Evolutionary conservation across 2,797 vertebrate species (phyloP).

Genomic region (Cuculus canorus): DNA sequence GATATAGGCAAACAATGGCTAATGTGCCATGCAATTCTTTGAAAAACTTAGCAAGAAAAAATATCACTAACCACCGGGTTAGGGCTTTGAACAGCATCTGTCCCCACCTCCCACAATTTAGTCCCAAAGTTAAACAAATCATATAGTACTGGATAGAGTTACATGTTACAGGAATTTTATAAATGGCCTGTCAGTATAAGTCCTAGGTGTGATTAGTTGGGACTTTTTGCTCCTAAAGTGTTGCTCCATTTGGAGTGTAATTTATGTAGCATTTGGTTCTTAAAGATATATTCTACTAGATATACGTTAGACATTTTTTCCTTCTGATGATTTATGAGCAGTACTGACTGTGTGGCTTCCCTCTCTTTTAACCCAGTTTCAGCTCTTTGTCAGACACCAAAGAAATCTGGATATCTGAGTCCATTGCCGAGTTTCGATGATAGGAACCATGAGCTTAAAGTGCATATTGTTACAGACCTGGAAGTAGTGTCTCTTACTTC

Average conservation of each 20-base stretch:
- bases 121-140: conserved; percentile 66
- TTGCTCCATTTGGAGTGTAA: conserved; percentile 14
- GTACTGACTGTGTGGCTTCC: not conserved
- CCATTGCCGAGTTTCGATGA: not conserved
- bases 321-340: not conserved
- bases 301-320: not conserved
- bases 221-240: conserved; percentile 38
- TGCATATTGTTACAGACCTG: not conserved
- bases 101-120: conserved; percentile 31
- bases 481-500: not conserved
- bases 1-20: not conserved
- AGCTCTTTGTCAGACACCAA: not conserved
- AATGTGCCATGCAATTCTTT: not conserved
- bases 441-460: not conserved
- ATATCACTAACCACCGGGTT: not conserved
- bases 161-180: conserved; percentile 32
- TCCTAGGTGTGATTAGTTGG: not conserved
- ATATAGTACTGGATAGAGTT: conserved; percentile 56
- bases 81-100: conserved; percentile 20
- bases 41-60: not conserved
- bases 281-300: not conserved
- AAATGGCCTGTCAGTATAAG: conserved; percentile 54
- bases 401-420: not conserved
- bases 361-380: not conserved
- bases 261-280: not conserved